Percentiles rank a stretch among this genome's conserved stretches.
These are phyloP conservation scores for Heterotis niloticus DNA, from an alignment of 2,113 vertebrate species.

Conservation along the genomic window DNA sequence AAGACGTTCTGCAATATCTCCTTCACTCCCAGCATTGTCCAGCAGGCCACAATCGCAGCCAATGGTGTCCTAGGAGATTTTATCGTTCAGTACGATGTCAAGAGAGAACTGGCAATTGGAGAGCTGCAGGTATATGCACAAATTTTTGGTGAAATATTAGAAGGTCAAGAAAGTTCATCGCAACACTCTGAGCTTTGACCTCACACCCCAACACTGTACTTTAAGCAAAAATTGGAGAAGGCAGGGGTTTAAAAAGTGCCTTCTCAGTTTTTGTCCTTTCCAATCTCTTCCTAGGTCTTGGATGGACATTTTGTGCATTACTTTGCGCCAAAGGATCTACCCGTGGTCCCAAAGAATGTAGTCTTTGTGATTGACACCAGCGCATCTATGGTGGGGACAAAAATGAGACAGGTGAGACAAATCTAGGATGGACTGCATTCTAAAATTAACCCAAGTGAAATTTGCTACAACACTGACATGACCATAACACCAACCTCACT, in stretches of 20 bases:
- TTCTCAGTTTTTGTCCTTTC: background rate
- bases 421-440: background rate
- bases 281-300: conserved; percentile 67
- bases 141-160: background rate
- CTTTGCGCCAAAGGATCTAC: conserved; percentile 89
- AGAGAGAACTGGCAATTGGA: conserved; percentile 78
- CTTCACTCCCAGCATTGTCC: conserved; percentile 81
- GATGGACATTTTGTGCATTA: conserved; percentile 96
- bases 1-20: conserved; percentile 77
- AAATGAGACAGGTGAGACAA: conserved; percentile 83
- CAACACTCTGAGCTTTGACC: conserved; percentile 32
- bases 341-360: conserved; percentile 86
- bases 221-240: background rate
- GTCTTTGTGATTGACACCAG: conserved; percentile 95
- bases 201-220: conserved; percentile 19
- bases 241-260: background rate
- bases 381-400: conserved; percentile 87
- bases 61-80: conserved; percentile 89
- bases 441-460: background rate
- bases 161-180: background rate
- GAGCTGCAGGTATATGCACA: conserved; percentile 79
- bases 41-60: conserved; percentile 82
- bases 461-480: background rate
- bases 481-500: background rate
- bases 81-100: conserved; percentile 84